Evolutionary conservation across 2,888 invertebrate genomes (phyloP).

Genomic region (Lochmaea crataegi): DNA sequence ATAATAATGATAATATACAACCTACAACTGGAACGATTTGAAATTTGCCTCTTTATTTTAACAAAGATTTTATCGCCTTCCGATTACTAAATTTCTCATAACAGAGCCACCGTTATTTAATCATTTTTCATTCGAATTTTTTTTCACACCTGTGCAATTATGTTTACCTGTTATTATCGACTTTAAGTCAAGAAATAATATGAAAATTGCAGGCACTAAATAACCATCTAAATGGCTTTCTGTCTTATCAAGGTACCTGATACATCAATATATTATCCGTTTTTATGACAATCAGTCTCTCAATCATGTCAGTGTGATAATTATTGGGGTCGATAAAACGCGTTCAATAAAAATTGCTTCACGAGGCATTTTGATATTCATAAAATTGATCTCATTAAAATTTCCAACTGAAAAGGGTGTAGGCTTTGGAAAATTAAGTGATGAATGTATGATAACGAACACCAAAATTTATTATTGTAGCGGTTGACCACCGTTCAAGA

Average conservation of each 20-base stretch:
- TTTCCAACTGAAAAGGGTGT: neutral
- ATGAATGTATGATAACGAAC: too few species aligned
- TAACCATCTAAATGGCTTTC: constrained; percentile 35
- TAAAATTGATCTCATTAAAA: neutral
- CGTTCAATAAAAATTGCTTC: constrained; percentile 9
- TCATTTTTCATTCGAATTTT: constrained; percentile 16
- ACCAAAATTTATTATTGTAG: too few species aligned
- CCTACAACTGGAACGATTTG: too few species aligned
- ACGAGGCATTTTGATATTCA: constrained; percentile 11
- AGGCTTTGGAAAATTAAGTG: too few species aligned
- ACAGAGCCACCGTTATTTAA: constrained; percentile 1
- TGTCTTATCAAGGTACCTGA: constrained; percentile 27
- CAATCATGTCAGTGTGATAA: constrained; percentile 28
- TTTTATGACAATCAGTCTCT: constrained; percentile 30
- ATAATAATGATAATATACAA: too few species aligned
- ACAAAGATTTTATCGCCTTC: too few species aligned
- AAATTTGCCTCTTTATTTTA: too few species aligned
- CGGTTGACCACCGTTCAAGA: too few species aligned
- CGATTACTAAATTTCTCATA: too few species aligned
- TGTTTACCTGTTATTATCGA: constrained; percentile 32
- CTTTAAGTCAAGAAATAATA: constrained; percentile 33
- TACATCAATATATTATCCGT: constrained; percentile 30
- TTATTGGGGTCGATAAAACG: constrained; percentile 19
- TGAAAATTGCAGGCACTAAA: constrained; percentile 34
- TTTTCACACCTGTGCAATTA: constrained; percentile 36